Conservation (phyloP, 2,113 vertebrate genomes). For the Ceratotherium simum region DNA sequence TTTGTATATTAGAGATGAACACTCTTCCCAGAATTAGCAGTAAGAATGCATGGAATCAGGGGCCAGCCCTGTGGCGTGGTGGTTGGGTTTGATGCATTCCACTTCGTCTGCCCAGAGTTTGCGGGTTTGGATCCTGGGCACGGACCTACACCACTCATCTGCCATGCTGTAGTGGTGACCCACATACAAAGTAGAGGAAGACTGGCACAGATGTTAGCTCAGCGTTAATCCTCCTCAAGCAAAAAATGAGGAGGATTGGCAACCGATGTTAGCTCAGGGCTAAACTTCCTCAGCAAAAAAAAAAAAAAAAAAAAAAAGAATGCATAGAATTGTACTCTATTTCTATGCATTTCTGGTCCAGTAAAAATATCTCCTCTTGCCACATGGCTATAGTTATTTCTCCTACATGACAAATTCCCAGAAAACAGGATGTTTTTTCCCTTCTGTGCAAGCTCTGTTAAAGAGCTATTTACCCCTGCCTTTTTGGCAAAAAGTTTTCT, state of each 20-base stretch:
- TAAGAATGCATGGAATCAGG: neutral
- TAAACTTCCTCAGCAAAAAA: no score
- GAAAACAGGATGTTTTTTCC: neutral
- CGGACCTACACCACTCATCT: no score
- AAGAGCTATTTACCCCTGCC: constrained; percentile 26
- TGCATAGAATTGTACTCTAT: neutral
- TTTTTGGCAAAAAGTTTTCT: constrained; percentile 67
- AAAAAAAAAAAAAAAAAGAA: neutral
- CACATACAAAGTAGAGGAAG: no score
- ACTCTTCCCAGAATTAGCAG: neutral
- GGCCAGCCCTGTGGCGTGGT: no score
- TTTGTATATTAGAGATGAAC: neutral
- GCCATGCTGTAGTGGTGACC: no score
- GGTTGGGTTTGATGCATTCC: no score
- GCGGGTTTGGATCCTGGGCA: no score
- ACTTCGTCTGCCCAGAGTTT: no score
- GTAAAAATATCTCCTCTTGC: constrained; percentile 24
- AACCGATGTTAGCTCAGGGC: no score
- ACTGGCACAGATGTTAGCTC: no score
- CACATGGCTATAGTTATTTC: neutral
- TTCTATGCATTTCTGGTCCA: neutral
- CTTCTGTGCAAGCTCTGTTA: neutral
- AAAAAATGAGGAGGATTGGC: no score
- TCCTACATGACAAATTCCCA: neutral
- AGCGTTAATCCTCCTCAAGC: no score